A percentile compares a stretch with the other conserved stretches of the same genome.
Conservation (phyloP, 92 coral and sea anemone species). For the Porites evermanni region DNA sequence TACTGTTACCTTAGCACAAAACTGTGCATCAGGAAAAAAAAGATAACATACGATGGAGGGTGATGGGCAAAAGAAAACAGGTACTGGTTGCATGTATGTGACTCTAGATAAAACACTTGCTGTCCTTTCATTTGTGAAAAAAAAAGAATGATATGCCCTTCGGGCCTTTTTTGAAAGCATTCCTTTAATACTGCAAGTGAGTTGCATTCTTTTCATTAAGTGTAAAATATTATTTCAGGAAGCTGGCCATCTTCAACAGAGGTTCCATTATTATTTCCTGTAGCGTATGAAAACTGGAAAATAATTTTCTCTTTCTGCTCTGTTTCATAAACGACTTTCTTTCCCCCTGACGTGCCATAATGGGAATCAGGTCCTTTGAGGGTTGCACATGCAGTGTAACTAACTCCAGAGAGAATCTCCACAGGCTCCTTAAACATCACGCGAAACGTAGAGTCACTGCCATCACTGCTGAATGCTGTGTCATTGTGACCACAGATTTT, state of each 20-base stretch:
- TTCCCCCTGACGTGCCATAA: constrained; percentile 94
- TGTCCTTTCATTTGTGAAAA: too few species aligned
- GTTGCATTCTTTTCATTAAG: constrained; percentile 46
- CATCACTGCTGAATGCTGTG: constrained; percentile 97
- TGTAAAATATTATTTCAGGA: constrained; percentile 95
- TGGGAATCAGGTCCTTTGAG: constrained; percentile 96
- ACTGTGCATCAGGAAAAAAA: too few species aligned
- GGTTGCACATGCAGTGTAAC: constrained; percentile 93
- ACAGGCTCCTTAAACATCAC: constrained; percentile 98
- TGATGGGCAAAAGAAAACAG: too few species aligned
- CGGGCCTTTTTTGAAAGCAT: too few species aligned
- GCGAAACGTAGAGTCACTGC: constrained; percentile 87
- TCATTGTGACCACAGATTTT: constrained; percentile 89
- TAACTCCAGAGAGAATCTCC: constrained; percentile 77
- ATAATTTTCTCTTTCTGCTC: constrained; percentile 85
- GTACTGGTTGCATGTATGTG: too few species aligned
- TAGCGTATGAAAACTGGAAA: constrained; percentile 94
- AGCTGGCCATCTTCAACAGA: constrained; percentile 99
- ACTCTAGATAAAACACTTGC: too few species aligned
- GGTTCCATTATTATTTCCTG: constrained; percentile 97
- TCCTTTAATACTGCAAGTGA: too few species aligned
- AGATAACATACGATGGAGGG: too few species aligned
- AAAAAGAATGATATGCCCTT: too few species aligned
- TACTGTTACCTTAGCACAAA: too few species aligned
- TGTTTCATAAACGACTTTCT: constrained; percentile 81